Conservation (phyloP, 2,113 vertebrate species). For the Amphilophus citrinellus region DNA sequence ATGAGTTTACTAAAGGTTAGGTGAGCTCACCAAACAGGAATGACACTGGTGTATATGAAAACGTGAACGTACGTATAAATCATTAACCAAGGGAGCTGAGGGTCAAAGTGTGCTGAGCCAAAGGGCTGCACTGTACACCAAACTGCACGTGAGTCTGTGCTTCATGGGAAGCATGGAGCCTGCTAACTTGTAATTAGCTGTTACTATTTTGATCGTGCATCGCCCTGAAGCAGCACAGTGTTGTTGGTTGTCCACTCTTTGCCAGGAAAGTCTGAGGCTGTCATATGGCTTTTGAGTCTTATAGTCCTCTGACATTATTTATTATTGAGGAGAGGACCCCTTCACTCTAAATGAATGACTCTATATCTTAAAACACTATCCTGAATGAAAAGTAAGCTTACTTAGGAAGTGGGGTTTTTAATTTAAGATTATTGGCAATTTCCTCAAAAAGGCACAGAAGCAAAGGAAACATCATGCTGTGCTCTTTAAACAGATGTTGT, state of each 20-base stretch:
- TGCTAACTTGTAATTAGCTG: constrained; percentile 78
- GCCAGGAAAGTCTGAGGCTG: constrained; percentile 76
- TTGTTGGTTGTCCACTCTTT: constrained; percentile 46
- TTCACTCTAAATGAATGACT: constrained; percentile 29
- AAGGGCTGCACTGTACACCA: constrained; percentile 33
- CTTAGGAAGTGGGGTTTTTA: not conserved
- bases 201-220: constrained; percentile 78
- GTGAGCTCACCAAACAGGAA: constrained; percentile 41
- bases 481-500: constrained; percentile 53
- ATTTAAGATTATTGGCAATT: constrained; percentile 21
- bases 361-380: fast-evolving
- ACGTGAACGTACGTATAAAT: constrained; percentile 49
- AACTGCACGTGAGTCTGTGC: constrained; percentile 62
- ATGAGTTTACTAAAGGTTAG: constrained; percentile 53
- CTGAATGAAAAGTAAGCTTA: constrained; percentile 26
- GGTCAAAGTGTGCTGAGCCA: constrained; percentile 46
- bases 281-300: constrained; percentile 40
- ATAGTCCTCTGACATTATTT: constrained; percentile 22
- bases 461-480: not conserved
- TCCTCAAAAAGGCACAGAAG: constrained; percentile 12
- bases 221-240: constrained; percentile 54
- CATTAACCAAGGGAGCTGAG: constrained; percentile 43
- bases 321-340: constrained; percentile 13
- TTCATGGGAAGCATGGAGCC: constrained; percentile 58
- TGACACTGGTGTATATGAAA: constrained; percentile 10